Base-by-base conservation (phyloP, 2,113 vertebrate genomes). In the Eudyptes chrysolophus region DNA sequence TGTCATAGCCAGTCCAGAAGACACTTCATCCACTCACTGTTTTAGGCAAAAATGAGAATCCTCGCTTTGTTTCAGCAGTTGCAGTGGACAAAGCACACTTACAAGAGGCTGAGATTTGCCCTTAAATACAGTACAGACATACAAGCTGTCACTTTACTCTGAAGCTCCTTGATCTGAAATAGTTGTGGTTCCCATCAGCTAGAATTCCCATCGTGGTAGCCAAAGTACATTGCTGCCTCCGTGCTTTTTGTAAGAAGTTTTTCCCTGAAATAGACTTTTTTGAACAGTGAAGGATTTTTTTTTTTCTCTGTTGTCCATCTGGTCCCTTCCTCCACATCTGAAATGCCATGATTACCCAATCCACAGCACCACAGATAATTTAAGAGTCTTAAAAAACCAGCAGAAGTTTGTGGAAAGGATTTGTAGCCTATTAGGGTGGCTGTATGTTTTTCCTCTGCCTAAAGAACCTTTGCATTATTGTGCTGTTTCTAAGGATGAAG, bases 301-400 rank as follows among this genome's bases (percentile, higher is more conserved):
- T 96, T 80, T 38, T 34, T n/a, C 40, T 21, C 44, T 71, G 22
- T 88, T 96, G 89, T 94, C 91, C 75, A 92, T 94, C 76, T 77
- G 48, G 36, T 92, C 42, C 11, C 51, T 91, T 95, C 68, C 72
- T 84, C 34, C 4, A 48, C 71, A 95, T 94, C 69, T 89, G 92
- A 92, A 94, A 92, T 92, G 93, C 79, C 75, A 44, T 94, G 92
- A 92, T 97, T 96, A 95, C 68, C 51, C 81, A 88, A 51, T 97
- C 89, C 75, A 58, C 66, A 80, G 40, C 49, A 92, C 58, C 54
- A 94, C 82, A 92, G 79, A 89, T 92, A 89, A 91, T 96, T 88
- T 85, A 66, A 90, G 89, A 72, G 52, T 79, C 86, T 92, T 87
- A 80, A 85, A 92, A 84, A 93, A 68, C 2, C 42, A 84, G 36